phyloP scores from a whole-genome alignment of 2,797 vertebrate genomes.

The Bradypus variegatus region DNA sequence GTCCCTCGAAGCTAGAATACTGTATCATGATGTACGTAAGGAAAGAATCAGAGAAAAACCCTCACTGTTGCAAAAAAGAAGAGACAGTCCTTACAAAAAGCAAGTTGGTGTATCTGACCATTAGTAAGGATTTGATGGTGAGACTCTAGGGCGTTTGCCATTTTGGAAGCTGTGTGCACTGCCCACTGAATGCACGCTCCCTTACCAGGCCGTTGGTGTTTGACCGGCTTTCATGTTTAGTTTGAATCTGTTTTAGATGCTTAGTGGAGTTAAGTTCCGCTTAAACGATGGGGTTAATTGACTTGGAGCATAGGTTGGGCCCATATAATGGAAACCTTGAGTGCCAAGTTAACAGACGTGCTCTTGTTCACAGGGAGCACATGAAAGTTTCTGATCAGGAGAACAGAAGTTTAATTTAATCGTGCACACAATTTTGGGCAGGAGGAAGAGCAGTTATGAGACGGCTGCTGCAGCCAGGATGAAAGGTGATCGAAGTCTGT shows the following conservation, averaged over 20 bases:
- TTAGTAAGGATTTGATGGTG: background rate
- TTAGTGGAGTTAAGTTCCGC: background rate
- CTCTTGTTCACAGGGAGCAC: background rate
- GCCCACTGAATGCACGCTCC: background rate
- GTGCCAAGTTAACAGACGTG: background rate
- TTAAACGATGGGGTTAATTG: background rate
- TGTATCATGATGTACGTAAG: background rate
- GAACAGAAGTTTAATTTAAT: background rate
- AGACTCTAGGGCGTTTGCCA: background rate
- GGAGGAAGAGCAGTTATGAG: background rate
- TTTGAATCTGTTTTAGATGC: background rate
- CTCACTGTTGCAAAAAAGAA: background rate
- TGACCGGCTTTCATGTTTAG: background rate
- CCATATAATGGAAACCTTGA: background rate
- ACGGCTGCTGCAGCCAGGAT: fast-evolving
- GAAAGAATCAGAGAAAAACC: background rate
- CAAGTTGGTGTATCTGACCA: background rate
- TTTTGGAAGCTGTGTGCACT: background rate
- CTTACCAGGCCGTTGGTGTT: background rate
- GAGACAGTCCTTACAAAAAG: background rate
- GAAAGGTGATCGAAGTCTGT: background rate
- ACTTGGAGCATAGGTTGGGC: background rate
- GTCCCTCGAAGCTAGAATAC: background rate
- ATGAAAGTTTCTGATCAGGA: background rate
- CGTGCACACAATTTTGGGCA: background rate